phyloP scores from a whole-genome alignment of 2,797 vertebrate genomes.

The Carduelis carduelis region DNA sequence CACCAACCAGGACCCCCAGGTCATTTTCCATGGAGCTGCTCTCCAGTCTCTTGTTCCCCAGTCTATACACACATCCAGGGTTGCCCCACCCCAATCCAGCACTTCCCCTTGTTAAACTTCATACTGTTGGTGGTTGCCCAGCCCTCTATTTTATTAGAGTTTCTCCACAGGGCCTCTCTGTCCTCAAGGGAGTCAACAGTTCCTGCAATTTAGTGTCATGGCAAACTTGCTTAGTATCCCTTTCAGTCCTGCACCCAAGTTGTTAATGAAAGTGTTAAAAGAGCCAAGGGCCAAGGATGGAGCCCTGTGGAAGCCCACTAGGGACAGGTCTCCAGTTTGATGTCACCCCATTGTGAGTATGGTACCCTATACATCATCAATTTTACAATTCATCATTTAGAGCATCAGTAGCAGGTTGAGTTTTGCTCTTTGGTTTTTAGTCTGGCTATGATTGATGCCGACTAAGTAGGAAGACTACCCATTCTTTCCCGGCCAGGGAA shows the following conservation, averaged over 20 bases:
- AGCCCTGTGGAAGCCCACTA: not conserved
- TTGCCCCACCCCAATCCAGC: not conserved
- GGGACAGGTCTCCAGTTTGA: not conserved
- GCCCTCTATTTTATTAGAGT: not conserved
- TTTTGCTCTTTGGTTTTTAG: not conserved
- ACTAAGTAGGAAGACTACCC: not conserved
- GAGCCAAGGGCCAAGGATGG: not conserved
- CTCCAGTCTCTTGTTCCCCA: not conserved
- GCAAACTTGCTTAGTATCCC: not conserved
- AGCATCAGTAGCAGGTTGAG: not conserved
- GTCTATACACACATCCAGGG: not conserved
- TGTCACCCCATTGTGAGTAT: not conserved
- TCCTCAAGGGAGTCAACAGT: too few species aligned
- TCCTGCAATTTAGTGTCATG: not conserved
- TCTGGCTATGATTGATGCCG: not conserved
- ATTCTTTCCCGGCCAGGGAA: not conserved
- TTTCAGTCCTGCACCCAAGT: not conserved
- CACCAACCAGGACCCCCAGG: accelerated
- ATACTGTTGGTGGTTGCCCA: not conserved
- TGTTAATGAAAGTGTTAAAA: not conserved
- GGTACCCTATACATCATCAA: not conserved
- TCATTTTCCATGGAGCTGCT: not conserved
- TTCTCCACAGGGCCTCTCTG: not conserved
- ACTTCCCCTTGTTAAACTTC: not conserved
- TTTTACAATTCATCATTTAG: not conserved